Evolutionary conservation across 1,140 invertebrate genomes (phyloP).

Genomic region (Hylaeus anthracinus): DNA sequence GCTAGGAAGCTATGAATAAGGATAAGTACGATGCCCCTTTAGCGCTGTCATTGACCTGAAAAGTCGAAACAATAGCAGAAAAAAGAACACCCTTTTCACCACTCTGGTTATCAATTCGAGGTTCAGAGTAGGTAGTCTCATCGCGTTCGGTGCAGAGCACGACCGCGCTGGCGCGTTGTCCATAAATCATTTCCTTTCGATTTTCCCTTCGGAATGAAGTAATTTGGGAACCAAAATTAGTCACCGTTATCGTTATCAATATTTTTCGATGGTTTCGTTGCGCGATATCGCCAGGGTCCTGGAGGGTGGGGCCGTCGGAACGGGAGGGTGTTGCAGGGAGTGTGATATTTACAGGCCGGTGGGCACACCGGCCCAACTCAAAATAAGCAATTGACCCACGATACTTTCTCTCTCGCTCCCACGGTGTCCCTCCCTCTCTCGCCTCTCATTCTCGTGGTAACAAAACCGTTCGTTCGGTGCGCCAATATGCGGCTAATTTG

Average conservation of each 20-base stretch:
- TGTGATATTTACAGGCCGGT: constrained; percentile 69
- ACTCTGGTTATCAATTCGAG: no score
- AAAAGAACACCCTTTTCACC: no score
- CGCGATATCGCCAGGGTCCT: constrained; percentile 41
- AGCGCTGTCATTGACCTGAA: no score
- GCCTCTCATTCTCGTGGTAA: constrained; percentile 64
- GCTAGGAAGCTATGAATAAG: no score
- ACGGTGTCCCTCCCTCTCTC: constrained; percentile 20
- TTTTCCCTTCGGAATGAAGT: constrained; percentile 56
- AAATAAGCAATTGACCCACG: constrained; percentile 79
- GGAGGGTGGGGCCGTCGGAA: constrained; percentile 29
- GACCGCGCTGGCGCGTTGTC: constrained; percentile 14
- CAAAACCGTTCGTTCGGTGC: constrained; percentile 76
- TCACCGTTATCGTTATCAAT: constrained; percentile 67
- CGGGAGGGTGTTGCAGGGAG: constrained; percentile 43
- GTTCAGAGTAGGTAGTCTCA: no score
- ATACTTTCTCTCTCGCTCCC: constrained; percentile 43
- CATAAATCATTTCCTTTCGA: constrained; percentile 62
- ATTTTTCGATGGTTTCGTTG: constrained; percentile 65
- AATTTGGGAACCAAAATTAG: constrained; percentile 66
- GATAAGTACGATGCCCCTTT: no score
- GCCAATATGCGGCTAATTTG: constrained; percentile 81
- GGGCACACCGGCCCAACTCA: constrained; percentile 68
- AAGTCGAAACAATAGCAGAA: no score
- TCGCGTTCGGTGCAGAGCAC: no score